phyloP scores from a whole-genome alignment of 1,140 invertebrate genomes.

The Steinernema feltiae region DNA sequence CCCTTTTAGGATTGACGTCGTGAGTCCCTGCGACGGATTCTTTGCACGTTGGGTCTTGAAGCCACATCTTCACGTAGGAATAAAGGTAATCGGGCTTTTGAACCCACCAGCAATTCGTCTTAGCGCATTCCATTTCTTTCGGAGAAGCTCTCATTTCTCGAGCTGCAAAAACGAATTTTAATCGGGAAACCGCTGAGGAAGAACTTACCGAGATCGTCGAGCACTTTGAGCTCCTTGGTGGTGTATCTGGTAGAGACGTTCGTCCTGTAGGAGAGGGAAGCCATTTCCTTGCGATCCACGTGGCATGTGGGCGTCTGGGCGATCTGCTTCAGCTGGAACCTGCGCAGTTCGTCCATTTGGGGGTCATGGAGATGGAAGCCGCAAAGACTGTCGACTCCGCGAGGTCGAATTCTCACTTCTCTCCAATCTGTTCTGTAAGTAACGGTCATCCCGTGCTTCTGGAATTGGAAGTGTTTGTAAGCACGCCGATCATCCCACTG shows the following conservation, averaged over 20 bases:
- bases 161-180: not conserved
- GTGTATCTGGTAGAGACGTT: not conserved
- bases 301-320: not conserved
- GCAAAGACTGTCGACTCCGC: too few relatives aligned
- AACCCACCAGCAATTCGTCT: too few relatives aligned
- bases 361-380: not conserved
- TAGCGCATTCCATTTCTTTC: not conserved
- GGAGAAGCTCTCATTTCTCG: not conserved
- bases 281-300: not conserved
- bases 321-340: not conserved
- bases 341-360: not conserved
- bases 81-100: too few relatives aligned
- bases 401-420: too few relatives aligned
- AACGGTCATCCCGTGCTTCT: too few relatives aligned
- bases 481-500: too few relatives aligned
- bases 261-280: not conserved
- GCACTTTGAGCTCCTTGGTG: not conserved
- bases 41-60: too few relatives aligned
- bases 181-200: not conserved
- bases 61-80: too few relatives aligned
- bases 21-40: too few relatives aligned
- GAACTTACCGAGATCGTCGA: not conserved
- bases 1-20: too few relatives aligned
- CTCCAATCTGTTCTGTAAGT: too few relatives aligned
- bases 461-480: too few relatives aligned